Evolutionary conservation across 2,888 invertebrate genomes (phyloP), one percentile per base, ranked within the genome.

Genomic region (Protophormia terraenovae): DNA sequence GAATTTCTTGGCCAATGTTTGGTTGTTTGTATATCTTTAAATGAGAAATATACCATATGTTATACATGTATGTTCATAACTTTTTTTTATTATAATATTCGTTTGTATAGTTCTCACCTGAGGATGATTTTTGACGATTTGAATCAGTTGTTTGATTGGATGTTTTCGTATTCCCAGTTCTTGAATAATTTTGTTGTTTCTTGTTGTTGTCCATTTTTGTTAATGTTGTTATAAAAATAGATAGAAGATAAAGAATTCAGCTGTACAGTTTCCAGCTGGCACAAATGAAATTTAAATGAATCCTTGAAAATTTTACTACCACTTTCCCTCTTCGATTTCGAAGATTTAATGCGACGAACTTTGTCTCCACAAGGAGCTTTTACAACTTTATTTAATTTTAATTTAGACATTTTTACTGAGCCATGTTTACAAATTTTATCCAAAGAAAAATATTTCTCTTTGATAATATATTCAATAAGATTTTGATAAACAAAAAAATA

Each of bases 131-230:
- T 60, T 91, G 89, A 82, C 89, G 88, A 79, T 86, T 89, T 90
- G 94, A 94, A 93, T 97, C 97, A 96, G 95, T 94, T 94, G 94
- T 93, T 88, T 94, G 92, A 79, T 89, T 82, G 75, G 80, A 86
- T 91, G 95, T 95, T 94, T 95, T 96, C 93, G 95, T 93, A 92
- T 95, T 95, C 93, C 94, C 94, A 93, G 95, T 95, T 92, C 94
- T 93, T 91, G 94, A 94, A 93, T 95, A 95, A 87, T 88, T 95
- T 86, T 88, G 86, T 91, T 94, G 94, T 92, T 95, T 97, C 93
- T 96, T 96, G 94, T 87, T 96, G 94, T 87, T 89, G 85, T 90
- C 91, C 89, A 91, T 91, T 88, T 85, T 89, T 96, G 86, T 87
- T 87, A 58, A 83, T 87, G 77, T 71, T 55, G 14, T 76, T 87